Base-by-base conservation (phyloP, 1,140 invertebrate species). In the Dolichoris vasculosae region DNA sequence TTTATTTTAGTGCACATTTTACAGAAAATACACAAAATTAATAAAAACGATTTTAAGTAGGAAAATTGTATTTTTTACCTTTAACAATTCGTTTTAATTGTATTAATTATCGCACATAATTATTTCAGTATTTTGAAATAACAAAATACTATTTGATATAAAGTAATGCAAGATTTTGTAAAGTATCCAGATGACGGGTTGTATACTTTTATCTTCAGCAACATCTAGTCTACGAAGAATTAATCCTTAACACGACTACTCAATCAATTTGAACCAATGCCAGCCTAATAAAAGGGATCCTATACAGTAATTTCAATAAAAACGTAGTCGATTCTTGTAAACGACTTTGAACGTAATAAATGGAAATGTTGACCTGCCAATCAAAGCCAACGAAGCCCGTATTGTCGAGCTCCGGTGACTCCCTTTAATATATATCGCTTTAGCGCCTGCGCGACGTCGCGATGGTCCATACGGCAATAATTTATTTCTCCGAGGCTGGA, bases 401-500 rank as follows among this genome's bases (percentile, higher is more conserved):
- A 9, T 20, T 4, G 43, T n/a, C 73, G 40, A 17, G 43, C 43
- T 46, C 30, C 9, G 6, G 32, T 40, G 6, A 23, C 11, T 59
- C 48, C 75, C 15, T 77, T 78, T 1, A 40, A 43, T 43, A 38
- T 43, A 23, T 59, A 1, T 48, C 8, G n/a, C 8, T 30, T 48
- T 59, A 26, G 79, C 64, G 46, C 64, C 23, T 71, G 63, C 59
- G 59, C 75, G 55, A 59, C 38, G 51, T 26, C 32, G 30, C 9
- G 11, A 26, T 30, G 2, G 46, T 30, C 46, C 81, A 48, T 17
- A 35, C 84, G 82, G 75, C 87, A 86, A 93, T 93, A 91, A 90
- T 91, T 93, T 92, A 93, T 93, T 92, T 91, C 89, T 84, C 88
- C 87, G 80, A 83, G 82, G 73, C 85, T 85, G 87, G 90, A 93